These are phyloP conservation scores for Orius insidiosus DNA, from an alignment of 1,140 invertebrate species.

Conservation along the genomic window DNA sequence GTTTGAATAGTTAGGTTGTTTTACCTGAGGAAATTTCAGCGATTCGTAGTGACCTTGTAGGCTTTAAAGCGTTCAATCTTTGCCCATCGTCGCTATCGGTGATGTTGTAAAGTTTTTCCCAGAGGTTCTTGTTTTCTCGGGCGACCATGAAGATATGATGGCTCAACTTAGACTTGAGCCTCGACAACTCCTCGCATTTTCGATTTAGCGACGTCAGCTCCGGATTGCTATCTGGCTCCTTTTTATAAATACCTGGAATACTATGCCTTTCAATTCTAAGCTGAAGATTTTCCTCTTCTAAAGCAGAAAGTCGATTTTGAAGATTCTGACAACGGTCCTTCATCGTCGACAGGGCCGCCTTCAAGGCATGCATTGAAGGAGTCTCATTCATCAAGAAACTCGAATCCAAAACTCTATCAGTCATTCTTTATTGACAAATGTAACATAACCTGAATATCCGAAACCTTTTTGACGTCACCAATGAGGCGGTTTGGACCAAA, in stretches of 20 bases:
- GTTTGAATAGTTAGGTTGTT: too few species aligned
- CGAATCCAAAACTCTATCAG: too few species aligned
- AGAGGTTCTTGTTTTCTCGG: constrained; percentile 57
- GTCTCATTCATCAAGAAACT: too few species aligned
- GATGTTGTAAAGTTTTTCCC: constrained; percentile 48
- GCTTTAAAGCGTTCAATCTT: not conserved
- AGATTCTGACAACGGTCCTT: constrained; percentile 56
- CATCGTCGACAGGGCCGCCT: constrained; percentile 59
- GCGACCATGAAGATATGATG: constrained; percentile 62
- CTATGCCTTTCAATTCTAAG: constrained; percentile 35
- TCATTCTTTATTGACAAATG: too few species aligned
- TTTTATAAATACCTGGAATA: constrained; percentile 14
- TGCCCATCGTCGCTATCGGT: constrained; percentile 33
- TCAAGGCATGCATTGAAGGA: constrained; percentile 31
- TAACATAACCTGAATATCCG: too few species aligned
- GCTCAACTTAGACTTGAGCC: constrained; percentile 52
- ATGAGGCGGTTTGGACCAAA: too few species aligned
- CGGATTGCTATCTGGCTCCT: constrained; percentile 20
- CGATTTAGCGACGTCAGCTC: constrained; percentile 31
- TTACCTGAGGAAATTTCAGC: constrained; percentile 12
- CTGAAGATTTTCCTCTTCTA: constrained; percentile 56
- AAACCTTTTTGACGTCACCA: too few species aligned
- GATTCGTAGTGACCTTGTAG: constrained; percentile 17
- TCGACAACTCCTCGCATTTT: constrained; percentile 44
- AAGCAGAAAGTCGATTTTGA: constrained; percentile 41